phyloP scores from a whole-genome alignment of 2,113 vertebrate species.

The Rostratula benghalensis region DNA sequence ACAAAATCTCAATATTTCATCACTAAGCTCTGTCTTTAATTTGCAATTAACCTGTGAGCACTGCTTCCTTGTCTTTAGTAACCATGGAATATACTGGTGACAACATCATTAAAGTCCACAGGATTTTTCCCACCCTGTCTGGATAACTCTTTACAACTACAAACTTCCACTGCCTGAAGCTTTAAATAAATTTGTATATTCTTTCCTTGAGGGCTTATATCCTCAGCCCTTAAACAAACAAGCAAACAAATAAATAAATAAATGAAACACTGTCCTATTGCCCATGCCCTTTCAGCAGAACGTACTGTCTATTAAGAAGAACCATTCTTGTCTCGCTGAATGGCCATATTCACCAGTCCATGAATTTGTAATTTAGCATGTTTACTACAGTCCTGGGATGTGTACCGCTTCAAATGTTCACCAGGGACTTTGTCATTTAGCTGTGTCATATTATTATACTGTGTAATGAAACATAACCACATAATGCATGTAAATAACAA shows the following conservation, averaged over 20 bases:
- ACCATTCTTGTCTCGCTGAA: not conserved
- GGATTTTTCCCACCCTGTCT: not conserved
- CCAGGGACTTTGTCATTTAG: constrained; percentile 48
- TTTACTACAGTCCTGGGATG: constrained; percentile 1
- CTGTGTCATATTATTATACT: constrained; percentile 38
- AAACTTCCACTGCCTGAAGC: not conserved
- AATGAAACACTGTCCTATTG: not conserved
- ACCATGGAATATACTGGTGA: not conserved
- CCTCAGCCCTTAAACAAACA: not conserved
- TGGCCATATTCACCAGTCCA: not conserved
- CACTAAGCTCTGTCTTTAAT: not conserved
- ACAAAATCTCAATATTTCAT: constrained; percentile 21
- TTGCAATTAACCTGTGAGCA: constrained; percentile 14
- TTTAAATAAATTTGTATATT: not conserved
- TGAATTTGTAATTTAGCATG: constrained; percentile 26
- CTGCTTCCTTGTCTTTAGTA: not conserved
- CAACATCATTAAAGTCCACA: not conserved
- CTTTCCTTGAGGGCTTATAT: constrained; percentile 4
- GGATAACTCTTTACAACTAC: not conserved
- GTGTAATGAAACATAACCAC: constrained; percentile 59
- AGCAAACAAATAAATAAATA: constrained; percentile 50
- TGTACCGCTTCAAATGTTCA: constrained; percentile 8
- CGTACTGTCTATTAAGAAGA: not conserved
- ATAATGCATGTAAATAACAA: constrained; percentile 58
- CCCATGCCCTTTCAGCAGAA: constrained; percentile 6